Conservation (phyloP, 2,113 vertebrate species). For the Pollachius pollachius region DNA sequence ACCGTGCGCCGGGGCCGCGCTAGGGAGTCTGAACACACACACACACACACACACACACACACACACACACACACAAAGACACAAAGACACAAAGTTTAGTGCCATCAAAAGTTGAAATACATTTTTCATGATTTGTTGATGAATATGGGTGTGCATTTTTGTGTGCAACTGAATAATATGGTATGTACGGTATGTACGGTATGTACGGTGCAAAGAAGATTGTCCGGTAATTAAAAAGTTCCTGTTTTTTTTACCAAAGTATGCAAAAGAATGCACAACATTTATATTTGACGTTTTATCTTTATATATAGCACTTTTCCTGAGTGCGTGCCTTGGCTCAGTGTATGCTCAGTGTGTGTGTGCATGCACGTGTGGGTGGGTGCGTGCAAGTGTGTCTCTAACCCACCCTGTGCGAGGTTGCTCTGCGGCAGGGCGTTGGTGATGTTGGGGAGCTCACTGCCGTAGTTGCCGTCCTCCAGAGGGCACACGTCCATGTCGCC, state of each 20-base stretch:
- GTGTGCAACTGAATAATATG: no score
- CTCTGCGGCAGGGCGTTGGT: conserved; percentile 94
- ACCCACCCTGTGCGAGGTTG: conserved; percentile 86
- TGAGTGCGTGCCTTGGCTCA: no score
- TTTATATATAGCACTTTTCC: no score
- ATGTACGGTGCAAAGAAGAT: no score
- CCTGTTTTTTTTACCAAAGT: no score
- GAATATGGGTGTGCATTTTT: conserved; percentile 1
- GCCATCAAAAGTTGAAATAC: background rate
- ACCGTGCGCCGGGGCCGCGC: conserved; percentile 90
- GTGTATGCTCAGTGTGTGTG: no score
- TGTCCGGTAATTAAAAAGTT: no score
- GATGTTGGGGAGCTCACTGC: conserved; percentile 95
- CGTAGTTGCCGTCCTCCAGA: conserved; percentile 95
- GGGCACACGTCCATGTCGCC: conserved; percentile 95
- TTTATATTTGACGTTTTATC: no score
- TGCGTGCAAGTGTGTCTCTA: background rate
- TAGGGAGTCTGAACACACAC: conserved; percentile 78
- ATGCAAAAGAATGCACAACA: no score
- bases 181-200: no score
- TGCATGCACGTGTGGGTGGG: no score
- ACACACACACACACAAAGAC: background rate
- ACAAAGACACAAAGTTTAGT: background rate
- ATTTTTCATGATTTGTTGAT: background rate
- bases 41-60: background rate